Percentiles rank a stretch among this genome's conserved stretches.
Conservation (phyloP, 2,113 vertebrate species). For the Verasper variegatus region DNA sequence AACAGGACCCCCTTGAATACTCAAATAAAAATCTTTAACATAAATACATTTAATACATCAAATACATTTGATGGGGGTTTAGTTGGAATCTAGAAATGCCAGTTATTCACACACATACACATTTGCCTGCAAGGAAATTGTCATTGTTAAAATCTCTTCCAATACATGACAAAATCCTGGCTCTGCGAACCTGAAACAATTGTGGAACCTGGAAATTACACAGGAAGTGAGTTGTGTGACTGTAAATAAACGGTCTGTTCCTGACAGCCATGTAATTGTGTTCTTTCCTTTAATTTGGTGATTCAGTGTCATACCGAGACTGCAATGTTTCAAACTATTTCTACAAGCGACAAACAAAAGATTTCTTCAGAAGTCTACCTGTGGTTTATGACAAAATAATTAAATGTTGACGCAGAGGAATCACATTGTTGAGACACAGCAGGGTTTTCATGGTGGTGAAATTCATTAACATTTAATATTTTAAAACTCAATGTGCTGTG, state of each 20-base stretch:
- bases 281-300: background rate
- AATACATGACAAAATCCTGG: background rate
- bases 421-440: too few relatives aligned
- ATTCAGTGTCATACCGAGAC: conserved; percentile 34
- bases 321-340: conserved; percentile 1
- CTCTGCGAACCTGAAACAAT: background rate
- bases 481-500: too few relatives aligned
- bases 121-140: too few relatives aligned
- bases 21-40: too few relatives aligned
- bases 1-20: too few relatives aligned
- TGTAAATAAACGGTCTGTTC: conserved; percentile 49
- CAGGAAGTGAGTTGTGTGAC: conserved; percentile 53
- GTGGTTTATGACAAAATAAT: conserved; percentile 30
- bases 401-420: conserved; percentile 19
- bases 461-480: too few relatives aligned
- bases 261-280: background rate
- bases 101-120: too few relatives aligned
- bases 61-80: too few relatives aligned
- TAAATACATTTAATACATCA: too few relatives aligned
- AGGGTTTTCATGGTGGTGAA: too few relatives aligned
- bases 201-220: conserved; percentile 38
- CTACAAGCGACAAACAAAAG: background rate
- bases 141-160: background rate
- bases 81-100: too few relatives aligned
- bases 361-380: background rate